Base-by-base conservation (phyloP, 2,888 invertebrate genomes). In the Spicauda simplicius region DNA sequence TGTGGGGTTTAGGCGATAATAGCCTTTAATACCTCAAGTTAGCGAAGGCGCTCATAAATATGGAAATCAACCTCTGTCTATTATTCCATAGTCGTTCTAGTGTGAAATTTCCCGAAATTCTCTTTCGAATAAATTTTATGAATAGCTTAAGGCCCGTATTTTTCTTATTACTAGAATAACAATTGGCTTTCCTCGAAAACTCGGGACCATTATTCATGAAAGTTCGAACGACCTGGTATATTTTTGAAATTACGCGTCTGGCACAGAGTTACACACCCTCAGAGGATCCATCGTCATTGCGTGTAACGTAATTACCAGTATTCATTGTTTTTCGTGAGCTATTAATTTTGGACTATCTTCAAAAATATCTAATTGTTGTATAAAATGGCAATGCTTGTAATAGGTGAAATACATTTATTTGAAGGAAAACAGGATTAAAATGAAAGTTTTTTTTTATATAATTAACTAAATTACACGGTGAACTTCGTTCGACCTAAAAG, bases 31-130 rank as follows among this genome's bases (percentile, higher is more conserved):
- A 70, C 64, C 68, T 57, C 57, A 72, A 19, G 71, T 74, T 73
- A 73, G 64, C 72, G 66, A 61, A 72, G 72, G 25, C 25, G 73
- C 75, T 81, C 79, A 83, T 83, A 80, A 82, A 83, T 83, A 83
- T 82, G 80, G 62, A 79, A 76, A 77, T 71, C 71, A 72, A 72
- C 59, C 72, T 73, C 71, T 75, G 73, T 79, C 76, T 77, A 75
- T 82, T 81, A 80, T 79, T 77, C 76, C 71, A 76, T 64, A 74
- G 73, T 73, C 75, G 76, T 76, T 80, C 76, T 75, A 77, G 77
- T 79, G 78, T 78, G 77, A 78, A 79, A 76, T 79, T 79, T 70
- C 68, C 68, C 60, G 70, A 76, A 79, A 76, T 75, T 74, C 72
- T 74, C 76, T 74, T 75, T 76, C 60, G 61, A 67, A 74, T 72